These are phyloP conservation scores for Parnassius smintheus DNA, from an alignment of 2,888 invertebrate species.

Conservation along the genomic window DNA sequence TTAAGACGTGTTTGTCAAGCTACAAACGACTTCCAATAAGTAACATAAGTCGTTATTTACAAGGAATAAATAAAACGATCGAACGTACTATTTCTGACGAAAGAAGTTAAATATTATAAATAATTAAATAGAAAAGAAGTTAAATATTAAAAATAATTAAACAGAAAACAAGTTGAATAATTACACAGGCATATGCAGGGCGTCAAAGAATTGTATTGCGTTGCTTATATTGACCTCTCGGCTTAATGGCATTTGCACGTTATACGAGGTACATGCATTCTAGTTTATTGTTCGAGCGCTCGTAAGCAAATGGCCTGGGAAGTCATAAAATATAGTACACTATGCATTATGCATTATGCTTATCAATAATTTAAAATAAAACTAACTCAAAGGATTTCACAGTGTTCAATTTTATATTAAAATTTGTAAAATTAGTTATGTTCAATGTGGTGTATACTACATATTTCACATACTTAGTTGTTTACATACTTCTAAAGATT, in stretches of 20 bases:
- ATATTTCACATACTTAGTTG: too few relatives aligned
- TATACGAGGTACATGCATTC: slow-evolving; percentile 8
- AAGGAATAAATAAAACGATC: too few relatives aligned
- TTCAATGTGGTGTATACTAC: too few relatives aligned
- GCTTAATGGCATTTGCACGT: slow-evolving; percentile 19
- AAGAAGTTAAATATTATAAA: background rate
- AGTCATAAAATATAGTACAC: slow-evolving; percentile 12
- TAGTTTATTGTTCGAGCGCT: slow-evolving; percentile 18
- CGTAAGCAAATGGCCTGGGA: slow-evolving; percentile 9
- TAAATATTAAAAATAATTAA: background rate
- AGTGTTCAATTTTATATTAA: too few relatives aligned
- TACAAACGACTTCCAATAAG: too few relatives aligned
- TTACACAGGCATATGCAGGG: slow-evolving; percentile 2
- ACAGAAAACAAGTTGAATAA: background rate
- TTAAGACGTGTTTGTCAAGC: too few relatives aligned
- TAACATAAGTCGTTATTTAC: too few relatives aligned
- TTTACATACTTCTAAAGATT: too few relatives aligned
- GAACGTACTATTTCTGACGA: background rate
- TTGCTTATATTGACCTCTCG: slow-evolving; percentile 12
- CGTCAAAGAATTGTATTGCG: slow-evolving; percentile 4
- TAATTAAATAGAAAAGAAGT: background rate
- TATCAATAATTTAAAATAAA: too few relatives aligned
- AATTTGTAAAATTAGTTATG: too few relatives aligned
- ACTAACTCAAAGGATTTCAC: too few relatives aligned
- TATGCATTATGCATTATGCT: background rate